A percentile compares a stretch with the other conserved stretches of the same genome.
phyloP scores from a whole-genome alignment of 2,113 vertebrate genomes.

The Gadus macrocephalus region DNA sequence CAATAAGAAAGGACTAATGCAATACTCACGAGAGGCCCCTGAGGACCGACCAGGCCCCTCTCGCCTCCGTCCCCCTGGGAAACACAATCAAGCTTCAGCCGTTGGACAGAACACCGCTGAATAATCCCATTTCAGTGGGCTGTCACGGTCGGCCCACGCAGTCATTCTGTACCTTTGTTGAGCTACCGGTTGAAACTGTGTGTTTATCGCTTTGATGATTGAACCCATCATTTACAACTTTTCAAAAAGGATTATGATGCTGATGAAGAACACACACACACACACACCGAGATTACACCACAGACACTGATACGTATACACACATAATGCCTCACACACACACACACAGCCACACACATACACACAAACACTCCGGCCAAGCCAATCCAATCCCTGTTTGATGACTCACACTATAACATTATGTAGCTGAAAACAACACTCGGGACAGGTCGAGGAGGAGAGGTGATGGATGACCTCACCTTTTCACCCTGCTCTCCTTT shows the following conservation, averaged over 20 bases:
- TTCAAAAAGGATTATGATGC: background rate
- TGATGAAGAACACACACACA: background rate
- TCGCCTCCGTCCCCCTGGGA: constrained; percentile 72
- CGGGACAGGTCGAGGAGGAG: constrained; percentile 2
- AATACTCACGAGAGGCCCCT: constrained; percentile 68
- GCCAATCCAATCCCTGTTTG: background rate
- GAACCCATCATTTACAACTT: background rate
- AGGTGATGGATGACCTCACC: constrained; percentile 58
- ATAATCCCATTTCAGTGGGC: too few relatives aligned
- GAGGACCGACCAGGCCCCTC: constrained; percentile 60
- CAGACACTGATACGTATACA: background rate
- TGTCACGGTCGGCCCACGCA: too few relatives aligned
- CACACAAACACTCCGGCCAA: too few relatives aligned
- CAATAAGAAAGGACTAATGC: background rate
- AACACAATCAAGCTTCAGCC: background rate
- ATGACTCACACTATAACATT: constrained; percentile 5
- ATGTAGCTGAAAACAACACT: background rate
- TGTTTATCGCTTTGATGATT: background rate
- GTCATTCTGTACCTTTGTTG: background rate
- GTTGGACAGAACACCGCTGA: background rate
- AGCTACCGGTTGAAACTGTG: background rate
- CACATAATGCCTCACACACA: background rate
- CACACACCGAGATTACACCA: too few relatives aligned
- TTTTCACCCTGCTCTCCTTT: constrained; percentile 78
- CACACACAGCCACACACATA: background rate